Evolutionary conservation across 2,797 vertebrate species (phyloP), one percentile per base, ranked within the genome.

Genomic region (Spondyliosoma cantharus): DNA sequence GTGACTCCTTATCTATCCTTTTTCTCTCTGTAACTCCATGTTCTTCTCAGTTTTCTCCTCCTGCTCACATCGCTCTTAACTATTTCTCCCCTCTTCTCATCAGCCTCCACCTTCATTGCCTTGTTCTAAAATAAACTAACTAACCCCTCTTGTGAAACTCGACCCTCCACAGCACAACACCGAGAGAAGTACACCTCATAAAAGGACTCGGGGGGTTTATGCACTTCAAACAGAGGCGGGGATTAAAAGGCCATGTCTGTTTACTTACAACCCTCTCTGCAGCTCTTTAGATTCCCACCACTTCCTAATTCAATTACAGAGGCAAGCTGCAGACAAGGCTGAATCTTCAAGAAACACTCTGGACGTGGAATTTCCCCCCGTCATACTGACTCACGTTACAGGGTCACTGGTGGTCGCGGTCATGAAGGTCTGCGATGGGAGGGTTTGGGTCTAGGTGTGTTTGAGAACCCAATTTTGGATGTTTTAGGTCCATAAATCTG

Each of bases 231-330:
- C 86, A 64, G 78, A 70, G 74, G 52, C 75, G 3, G 70, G 84
- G 88, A 93, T 92, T 92, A 92, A 91, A 92, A 91, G 91, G 86
- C 89, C 90, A 87, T 75, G 89, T 91, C 86, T 93, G 91, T 93
- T 93, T 93, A 94, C 90, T 90, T 92, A 89, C 84, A 89, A 87
- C 72, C 88, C 92, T 92, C 87, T 93, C 88, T 92, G 86, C 87
- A 83, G 92, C 91, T 91, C 86, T 92, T 90, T 83, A 90, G 86
- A 87, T 90, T 86, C 89, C 87, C 86, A 88, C 90, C 89, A 90
- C 91, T 93, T 93, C 93, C 92, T 93, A 90, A 92, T 93, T 93
- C 87, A 93, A 93, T 93, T 92, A 93, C 66, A 66, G 68, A 83
- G 83, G 82, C 66, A 76, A 88, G 85, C 82, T 81, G 83, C 63